A percentile compares a stretch with the other conserved stretches of the same genome.
These are phyloP conservation scores for Biston stratarius DNA, from an alignment of 2,888 invertebrate genomes.

Conservation along the genomic window DNA sequence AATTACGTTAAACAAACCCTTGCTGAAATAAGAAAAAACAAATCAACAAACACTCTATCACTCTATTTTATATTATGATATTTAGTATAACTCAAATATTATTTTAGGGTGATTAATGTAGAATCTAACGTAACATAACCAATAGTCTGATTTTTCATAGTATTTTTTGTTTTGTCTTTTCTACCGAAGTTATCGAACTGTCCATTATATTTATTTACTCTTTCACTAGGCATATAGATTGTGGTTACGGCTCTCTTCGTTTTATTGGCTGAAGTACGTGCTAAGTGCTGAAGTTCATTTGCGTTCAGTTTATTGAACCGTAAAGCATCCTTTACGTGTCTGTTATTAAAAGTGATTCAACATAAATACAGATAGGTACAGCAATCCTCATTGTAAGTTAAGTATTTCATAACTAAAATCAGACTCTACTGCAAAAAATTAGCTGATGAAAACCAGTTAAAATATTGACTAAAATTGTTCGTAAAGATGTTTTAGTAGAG, in stretches of 20 bases:
- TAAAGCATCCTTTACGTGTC: constrained; percentile 21
- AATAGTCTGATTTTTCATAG: not conserved
- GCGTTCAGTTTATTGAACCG: constrained; percentile 37
- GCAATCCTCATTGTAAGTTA: not conserved
- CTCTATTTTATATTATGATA: too few species aligned
- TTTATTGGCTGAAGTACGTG: constrained; percentile 11
- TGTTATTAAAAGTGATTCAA: not conserved
- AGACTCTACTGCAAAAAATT: not conserved
- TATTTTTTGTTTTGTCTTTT: not conserved
- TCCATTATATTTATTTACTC: not conserved
- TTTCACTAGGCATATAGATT: not conserved
- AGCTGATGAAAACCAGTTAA: not conserved
- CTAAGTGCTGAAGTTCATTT: constrained; percentile 34
- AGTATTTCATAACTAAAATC: not conserved
- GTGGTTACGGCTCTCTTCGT: constrained; percentile 1
- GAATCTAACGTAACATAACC: too few species aligned
- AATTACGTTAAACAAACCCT: too few species aligned
- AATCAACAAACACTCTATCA: too few species aligned
- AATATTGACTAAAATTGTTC: too few species aligned
- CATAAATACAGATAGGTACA: not conserved
- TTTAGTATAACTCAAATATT: too few species aligned
- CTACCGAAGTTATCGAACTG: constrained; percentile 7
- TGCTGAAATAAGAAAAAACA: too few species aligned
- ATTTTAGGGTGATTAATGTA: too few species aligned
- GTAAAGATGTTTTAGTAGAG: too few species aligned